Conservation (phyloP, 2,113 vertebrate species). For the Chascanopsetta lugubris region DNA sequence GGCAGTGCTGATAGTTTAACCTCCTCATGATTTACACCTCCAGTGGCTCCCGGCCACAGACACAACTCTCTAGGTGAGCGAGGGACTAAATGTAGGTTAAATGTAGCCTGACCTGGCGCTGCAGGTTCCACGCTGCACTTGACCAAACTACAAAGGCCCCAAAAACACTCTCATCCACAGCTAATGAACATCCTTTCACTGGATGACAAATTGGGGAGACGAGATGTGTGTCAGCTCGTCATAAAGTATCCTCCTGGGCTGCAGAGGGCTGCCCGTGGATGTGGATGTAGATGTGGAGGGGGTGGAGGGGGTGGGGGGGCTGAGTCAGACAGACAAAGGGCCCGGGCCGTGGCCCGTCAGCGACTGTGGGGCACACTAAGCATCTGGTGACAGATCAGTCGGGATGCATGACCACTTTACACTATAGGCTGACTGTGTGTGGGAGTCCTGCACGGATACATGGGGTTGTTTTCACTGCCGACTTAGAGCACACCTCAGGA, state of each 20-base stretch:
- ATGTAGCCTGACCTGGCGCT: slow-evolving; percentile 31
- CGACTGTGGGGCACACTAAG: slow-evolving; percentile 71
- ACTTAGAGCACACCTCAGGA: slow-evolving; percentile 75
- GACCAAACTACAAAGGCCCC: slow-evolving; percentile 27
- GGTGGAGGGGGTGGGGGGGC: too few species aligned
- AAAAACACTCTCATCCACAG: slow-evolving; percentile 28
- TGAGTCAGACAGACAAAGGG: slow-evolving; percentile 73
- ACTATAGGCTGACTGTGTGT: slow-evolving; percentile 69
- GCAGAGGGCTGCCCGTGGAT: slow-evolving; percentile 51
- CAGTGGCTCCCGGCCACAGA: slow-evolving; percentile 12
- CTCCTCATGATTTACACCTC: slow-evolving; percentile 55
- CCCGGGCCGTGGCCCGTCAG: slow-evolving; percentile 69
- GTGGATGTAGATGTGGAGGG: slow-evolving; percentile 66
- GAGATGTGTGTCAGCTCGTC: slow-evolving; percentile 45
- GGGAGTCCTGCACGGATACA: slow-evolving; percentile 43
- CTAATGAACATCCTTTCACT: slow-evolving; percentile 61
- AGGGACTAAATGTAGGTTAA: slow-evolving; percentile 26
- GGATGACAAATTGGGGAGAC: slow-evolving; percentile 64
- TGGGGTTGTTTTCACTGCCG: slow-evolving; percentile 77
- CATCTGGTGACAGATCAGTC: slow-evolving; percentile 75
- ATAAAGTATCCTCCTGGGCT: slow-evolving; percentile 42
- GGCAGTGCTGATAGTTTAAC: slow-evolving; percentile 78
- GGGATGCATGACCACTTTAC: slow-evolving; percentile 79
- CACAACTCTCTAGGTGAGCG: slow-evolving; percentile 40
- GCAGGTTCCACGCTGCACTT: slow-evolving; percentile 14